A percentile compares a stretch with the other conserved stretches of the same genome.
Evolutionary conservation across 2,888 invertebrate genomes (phyloP).

Genomic region (Acheta domesticus): DNA sequence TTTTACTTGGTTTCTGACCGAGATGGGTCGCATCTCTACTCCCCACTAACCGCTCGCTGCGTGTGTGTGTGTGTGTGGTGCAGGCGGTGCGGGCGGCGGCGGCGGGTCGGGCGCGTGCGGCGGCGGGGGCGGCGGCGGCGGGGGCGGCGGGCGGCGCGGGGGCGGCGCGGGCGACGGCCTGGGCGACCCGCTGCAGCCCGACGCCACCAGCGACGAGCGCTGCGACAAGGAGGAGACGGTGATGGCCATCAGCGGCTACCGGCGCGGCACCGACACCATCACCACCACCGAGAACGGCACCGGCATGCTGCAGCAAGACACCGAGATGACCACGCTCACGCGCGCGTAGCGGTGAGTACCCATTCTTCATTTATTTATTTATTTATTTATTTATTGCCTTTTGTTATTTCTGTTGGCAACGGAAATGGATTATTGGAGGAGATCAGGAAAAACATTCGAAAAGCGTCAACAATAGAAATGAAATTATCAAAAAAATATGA

Average conservation of each 20-base stretch:
- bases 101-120: neutral
- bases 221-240: conserved; percentile 27
- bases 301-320: conserved; percentile 35
- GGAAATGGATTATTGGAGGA: too few species aligned
- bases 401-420: too few species aligned
- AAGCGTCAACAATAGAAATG: too few species aligned
- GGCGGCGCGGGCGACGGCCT: conserved; percentile 26
- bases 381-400: too few species aligned
- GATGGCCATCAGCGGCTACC: conserved; percentile 30
- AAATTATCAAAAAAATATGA: too few species aligned
- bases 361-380: neutral
- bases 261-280: conserved; percentile 34
- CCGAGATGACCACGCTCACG: conserved; percentile 37
- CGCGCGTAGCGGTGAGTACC: conserved; percentile 29
- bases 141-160: conserved; percentile 19
- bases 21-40: too few species aligned
- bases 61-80: too few species aligned
- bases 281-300: conserved; percentile 36
- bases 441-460: too few species aligned
- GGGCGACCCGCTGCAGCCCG: conserved; percentile 6
- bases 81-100: conserved; percentile 19
- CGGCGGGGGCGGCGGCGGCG: conserved; percentile 19
- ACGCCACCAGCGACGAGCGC: neutral
- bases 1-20: too few species aligned
- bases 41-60: too few species aligned